Percentiles rank a stretch among this genome's conserved stretches.
These are phyloP conservation scores for Rhinogobio ventralis DNA, from an alignment of 2,797 vertebrate genomes.

Conservation along the genomic window DNA sequence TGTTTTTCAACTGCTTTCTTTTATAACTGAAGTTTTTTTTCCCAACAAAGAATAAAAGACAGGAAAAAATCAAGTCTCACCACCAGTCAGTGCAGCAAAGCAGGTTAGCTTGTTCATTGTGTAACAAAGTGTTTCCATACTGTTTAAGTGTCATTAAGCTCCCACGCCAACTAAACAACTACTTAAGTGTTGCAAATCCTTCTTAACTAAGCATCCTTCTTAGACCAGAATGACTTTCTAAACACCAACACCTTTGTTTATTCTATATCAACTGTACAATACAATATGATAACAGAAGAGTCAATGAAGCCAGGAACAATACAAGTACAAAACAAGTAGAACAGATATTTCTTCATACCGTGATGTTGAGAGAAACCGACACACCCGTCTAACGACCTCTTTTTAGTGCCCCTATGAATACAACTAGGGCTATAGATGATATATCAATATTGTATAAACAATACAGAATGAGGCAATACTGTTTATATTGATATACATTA, in stretches of 20 bases:
- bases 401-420: neutral
- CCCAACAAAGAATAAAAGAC: neutral
- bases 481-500: neutral
- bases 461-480: neutral
- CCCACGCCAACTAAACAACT: neutral
- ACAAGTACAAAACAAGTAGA: constrained; percentile 26
- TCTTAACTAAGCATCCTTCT: neutral
- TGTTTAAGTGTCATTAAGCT: neutral
- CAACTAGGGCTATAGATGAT: neutral
- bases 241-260: neutral
- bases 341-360: constrained; percentile 43
- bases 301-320: constrained; percentile 2
- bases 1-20: constrained; percentile 17
- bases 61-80: constrained; percentile 9
- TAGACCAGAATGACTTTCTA: neutral
- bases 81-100: neutral
- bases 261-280: neutral
- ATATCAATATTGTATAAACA: neutral
- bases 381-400: neutral
- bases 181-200: neutral
- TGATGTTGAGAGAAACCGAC: constrained; percentile 7
- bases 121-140: neutral
- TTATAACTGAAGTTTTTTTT: neutral
- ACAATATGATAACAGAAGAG: neutral
- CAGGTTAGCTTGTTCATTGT: neutral